These are phyloP conservation scores for Drosophila buzzatii DNA, from an alignment of 2,888 invertebrate species.

Conservation along the genomic window DNA sequence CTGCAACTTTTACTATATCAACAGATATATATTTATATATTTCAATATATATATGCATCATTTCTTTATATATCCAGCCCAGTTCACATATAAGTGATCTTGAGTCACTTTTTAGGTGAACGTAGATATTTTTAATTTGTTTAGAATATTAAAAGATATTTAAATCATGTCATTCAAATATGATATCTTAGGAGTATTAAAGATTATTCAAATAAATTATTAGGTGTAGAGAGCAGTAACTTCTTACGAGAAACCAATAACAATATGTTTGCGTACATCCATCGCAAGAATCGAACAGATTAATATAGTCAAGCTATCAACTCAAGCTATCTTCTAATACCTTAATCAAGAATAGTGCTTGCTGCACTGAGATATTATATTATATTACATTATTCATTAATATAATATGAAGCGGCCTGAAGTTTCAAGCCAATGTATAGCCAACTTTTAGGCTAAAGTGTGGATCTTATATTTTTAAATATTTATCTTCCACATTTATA, in stretches of 20 bases:
- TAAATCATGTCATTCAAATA: no score
- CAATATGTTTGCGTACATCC: no score
- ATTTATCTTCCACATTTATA: neutral
- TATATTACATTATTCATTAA: no score
- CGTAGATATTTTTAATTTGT: conserved; percentile 18
- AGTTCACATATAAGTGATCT: no score
- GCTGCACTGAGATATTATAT: no score
- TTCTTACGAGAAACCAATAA: no score
- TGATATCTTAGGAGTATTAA: no score
- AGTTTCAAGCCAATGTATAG: neutral
- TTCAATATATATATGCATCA: neutral
- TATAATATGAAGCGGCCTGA: no score
- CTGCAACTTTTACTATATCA: conserved; percentile 1
- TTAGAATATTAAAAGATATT: no score
- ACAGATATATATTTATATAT: neutral
- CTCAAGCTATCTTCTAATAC: neutral
- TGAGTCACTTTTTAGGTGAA: conserved; percentile 60
- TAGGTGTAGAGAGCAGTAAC: no score
- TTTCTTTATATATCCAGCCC: no score
- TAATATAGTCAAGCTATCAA: neutral
- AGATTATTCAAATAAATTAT: no score
- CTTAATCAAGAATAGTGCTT: neutral
- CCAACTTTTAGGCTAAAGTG: conserved; percentile 31
- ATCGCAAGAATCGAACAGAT: neutral
- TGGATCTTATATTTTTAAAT: neutral